phyloP scores from a whole-genome alignment of 2,888 invertebrate genomes.

The Argynnis bischoffii region DNA sequence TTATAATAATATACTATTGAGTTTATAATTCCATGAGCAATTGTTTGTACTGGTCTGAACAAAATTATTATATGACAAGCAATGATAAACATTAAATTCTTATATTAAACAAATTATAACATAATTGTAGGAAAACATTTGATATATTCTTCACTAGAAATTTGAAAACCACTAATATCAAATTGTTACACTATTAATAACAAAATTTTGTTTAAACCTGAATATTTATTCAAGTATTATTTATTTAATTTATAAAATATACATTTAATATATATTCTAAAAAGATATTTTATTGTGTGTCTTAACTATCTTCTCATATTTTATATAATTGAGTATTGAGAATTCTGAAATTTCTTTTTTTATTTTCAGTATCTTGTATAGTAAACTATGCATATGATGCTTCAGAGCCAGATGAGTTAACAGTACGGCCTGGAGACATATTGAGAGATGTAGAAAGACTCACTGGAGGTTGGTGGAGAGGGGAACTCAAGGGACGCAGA shows the following conservation, averaged over 20 bases:
- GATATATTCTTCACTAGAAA: no score
- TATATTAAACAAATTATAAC: no score
- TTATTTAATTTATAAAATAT: no score
- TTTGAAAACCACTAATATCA: no score
- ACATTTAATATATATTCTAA: neutral
- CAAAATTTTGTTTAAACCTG: no score
- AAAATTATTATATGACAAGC: neutral
- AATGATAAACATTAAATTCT: no score
- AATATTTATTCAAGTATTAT: no score
- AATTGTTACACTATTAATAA: no score
- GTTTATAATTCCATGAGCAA: no score
- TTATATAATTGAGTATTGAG: conserved; percentile 2
- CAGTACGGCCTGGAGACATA: conserved; percentile 91
- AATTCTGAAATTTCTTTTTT: conserved; percentile 40
- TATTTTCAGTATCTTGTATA: conserved; percentile 86
- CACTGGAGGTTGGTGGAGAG: conserved; percentile 95
- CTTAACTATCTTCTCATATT: neutral
- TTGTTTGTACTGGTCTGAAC: neutral
- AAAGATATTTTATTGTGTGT: neutral
- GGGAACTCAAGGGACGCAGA: conserved; percentile 89
- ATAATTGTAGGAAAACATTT: no score
- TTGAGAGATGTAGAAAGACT: conserved; percentile 90
- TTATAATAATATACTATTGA: no score
- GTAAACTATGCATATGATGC: conserved; percentile 94
- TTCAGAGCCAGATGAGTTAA: conserved; percentile 92